phyloP scores from a whole-genome alignment of 2,888 invertebrate species.

The Ichneumoninae sp. region DNA sequence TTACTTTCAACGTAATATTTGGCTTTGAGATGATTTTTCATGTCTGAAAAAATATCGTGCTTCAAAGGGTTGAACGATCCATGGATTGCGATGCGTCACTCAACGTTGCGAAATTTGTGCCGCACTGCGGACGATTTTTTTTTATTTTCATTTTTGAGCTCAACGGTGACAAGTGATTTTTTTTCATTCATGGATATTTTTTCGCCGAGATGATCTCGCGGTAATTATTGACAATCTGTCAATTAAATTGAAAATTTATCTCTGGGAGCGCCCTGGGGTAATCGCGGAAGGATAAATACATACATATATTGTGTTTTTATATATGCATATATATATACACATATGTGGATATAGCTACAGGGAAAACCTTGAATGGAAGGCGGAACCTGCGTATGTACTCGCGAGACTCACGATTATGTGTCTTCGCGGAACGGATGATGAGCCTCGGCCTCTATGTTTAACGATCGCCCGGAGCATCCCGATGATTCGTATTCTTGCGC shows the following conservation, averaged over 20 bases:
- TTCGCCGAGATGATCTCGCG: not conserved
- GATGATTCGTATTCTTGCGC: constrained; percentile 66
- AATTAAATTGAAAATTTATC: constrained; percentile 60
- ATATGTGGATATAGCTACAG: constrained; percentile 19
- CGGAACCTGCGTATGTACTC: constrained; percentile 59
- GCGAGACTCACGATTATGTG: constrained; percentile 60
- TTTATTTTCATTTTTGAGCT: not conserved
- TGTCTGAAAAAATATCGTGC: not conserved
- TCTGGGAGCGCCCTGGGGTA: constrained; percentile 21
- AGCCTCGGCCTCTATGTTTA: constrained; percentile 63
- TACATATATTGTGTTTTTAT: constrained; percentile 3
- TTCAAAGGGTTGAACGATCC: not conserved
- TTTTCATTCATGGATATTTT: not conserved
- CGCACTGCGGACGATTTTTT: not conserved
- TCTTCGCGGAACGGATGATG: constrained; percentile 66
- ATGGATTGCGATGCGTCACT: not conserved
- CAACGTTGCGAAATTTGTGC: not conserved
- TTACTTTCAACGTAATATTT: not conserved
- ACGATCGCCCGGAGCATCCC: constrained; percentile 63
- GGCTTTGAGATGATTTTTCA: not conserved
- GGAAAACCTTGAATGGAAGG: constrained; percentile 62
- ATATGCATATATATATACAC: constrained; percentile 6
- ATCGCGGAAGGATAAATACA: constrained; percentile 26
- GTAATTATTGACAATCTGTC: constrained; percentile 41
- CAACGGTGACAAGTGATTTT: not conserved